Evolutionary conservation across 2,113 vertebrate genomes (phyloP).

Genomic region (Poeciliopsis turrubarensis): DNA sequence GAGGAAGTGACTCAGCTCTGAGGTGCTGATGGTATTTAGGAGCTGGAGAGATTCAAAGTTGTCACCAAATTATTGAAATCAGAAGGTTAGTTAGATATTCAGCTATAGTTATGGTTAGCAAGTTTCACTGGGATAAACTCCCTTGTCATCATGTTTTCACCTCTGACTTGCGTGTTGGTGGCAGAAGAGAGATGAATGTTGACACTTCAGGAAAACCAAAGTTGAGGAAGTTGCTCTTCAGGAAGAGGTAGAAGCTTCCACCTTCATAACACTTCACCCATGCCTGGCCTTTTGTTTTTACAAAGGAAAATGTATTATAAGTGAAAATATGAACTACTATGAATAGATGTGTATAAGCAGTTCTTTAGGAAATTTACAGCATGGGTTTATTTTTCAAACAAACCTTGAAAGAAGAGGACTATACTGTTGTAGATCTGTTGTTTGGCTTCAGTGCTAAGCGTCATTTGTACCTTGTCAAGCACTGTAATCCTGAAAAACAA

Average conservation of each 20-base stretch:
- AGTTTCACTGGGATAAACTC: no score
- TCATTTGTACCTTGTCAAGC: slow-evolving; percentile 37
- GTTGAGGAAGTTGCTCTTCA: slow-evolving; percentile 59
- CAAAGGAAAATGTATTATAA: no score
- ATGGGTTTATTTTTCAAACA: neutral
- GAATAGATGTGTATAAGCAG: no score
- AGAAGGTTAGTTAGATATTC: no score
- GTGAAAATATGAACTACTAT: no score
- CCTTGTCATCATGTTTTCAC: slow-evolving; percentile 14
- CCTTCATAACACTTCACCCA: slow-evolving; percentile 55
- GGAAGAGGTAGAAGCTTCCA: slow-evolving; percentile 64
- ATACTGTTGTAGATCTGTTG: slow-evolving; percentile 39
- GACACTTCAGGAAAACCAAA: slow-evolving; percentile 66
- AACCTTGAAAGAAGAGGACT: slow-evolving; percentile 42
- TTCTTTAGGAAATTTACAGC: no score
- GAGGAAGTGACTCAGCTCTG: slow-evolving; percentile 66
- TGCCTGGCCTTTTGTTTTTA: slow-evolving; percentile 26
- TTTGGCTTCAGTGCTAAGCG: slow-evolving; percentile 39
- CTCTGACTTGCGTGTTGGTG: slow-evolving; percentile 45
- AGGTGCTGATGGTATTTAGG: slow-evolving; percentile 57
- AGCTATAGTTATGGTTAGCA: no score
- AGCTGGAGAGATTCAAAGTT: slow-evolving; percentile 44
- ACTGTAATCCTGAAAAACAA: neutral
- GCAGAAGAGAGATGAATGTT: slow-evolving; percentile 49
- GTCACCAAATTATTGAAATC: no score